Conservation (phyloP, 2,888 invertebrate species). For the Nomada fucata region DNA sequence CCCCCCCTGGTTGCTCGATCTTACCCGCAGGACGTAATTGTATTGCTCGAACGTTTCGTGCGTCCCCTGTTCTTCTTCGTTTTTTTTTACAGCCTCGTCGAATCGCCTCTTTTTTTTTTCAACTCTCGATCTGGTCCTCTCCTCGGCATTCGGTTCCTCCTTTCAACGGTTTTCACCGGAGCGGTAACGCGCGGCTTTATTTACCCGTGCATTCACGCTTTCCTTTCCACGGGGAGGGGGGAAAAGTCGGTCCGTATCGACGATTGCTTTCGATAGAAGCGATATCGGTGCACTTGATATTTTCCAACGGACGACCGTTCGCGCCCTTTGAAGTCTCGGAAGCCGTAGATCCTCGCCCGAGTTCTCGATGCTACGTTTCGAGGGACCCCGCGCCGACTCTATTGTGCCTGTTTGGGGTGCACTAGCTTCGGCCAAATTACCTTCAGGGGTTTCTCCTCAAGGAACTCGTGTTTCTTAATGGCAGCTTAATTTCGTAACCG, state of each 20-base stretch:
- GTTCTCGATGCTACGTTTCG: slow-evolving; percentile 52
- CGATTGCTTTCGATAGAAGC: slow-evolving; percentile 14
- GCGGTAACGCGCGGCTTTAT: not conserved
- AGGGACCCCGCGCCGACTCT: slow-evolving; percentile 37
- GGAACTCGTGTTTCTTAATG: slow-evolving; percentile 59
- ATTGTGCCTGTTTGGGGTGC: slow-evolving; percentile 36
- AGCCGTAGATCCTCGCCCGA: slow-evolving; percentile 60
- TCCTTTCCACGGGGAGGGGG: not conserved
- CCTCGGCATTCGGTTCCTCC: not conserved
- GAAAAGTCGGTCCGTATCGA: not conserved
- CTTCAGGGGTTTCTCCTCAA: slow-evolving; percentile 56
- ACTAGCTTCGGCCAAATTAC: slow-evolving; percentile 50
- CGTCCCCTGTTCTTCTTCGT: slow-evolving; percentile 24
- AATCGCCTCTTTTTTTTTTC: not conserved
- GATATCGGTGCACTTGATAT: slow-evolving; percentile 25
- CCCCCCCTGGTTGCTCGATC: slow-evolving; percentile 7
- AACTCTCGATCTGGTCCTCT: not conserved
- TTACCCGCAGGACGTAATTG: slow-evolving; percentile 23
- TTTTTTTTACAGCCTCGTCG: not conserved
- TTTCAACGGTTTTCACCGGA: not conserved
- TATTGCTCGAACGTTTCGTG: slow-evolving; percentile 51
- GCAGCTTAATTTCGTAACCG: slow-evolving; percentile 47
- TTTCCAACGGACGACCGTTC: slow-evolving; percentile 33
- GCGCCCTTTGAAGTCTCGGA: slow-evolving; percentile 50
- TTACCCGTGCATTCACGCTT: not conserved